A percentile compares a stretch with the other conserved stretches of the same genome.
Conservation (phyloP, 2,797 vertebrate species). For the Sciurus vulgaris region DNA sequence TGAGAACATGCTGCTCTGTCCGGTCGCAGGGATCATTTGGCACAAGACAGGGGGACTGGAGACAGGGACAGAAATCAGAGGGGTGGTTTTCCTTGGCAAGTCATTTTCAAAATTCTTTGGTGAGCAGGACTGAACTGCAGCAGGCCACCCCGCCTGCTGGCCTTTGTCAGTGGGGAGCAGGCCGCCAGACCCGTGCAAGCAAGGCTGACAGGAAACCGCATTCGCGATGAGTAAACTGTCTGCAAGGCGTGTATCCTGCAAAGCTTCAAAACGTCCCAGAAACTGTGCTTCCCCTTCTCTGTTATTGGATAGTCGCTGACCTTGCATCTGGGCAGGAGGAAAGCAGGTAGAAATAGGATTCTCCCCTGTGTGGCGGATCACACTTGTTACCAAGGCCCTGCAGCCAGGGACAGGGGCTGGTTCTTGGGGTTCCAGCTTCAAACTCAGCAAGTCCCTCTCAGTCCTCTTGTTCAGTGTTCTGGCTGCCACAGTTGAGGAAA, state of each 20-base stretch:
- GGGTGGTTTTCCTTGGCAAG: slow-evolving; percentile 82
- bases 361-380: slow-evolving; percentile 94
- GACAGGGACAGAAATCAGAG: slow-evolving; percentile 88
- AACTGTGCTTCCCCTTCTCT: slow-evolving; percentile 56
- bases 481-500: slow-evolving; percentile 54
- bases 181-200: slow-evolving; percentile 63
- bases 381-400: slow-evolving; percentile 93
- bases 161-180: slow-evolving; percentile 55
- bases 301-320: slow-evolving; percentile 64
- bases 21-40: slow-evolving; percentile 94
- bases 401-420: slow-evolving; percentile 79
- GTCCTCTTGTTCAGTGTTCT: slow-evolving; percentile 15
- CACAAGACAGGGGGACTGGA: slow-evolving; percentile 92
- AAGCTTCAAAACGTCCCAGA: slow-evolving; percentile 71
- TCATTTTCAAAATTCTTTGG: slow-evolving; percentile 86
- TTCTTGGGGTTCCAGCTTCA: slow-evolving; percentile 74
- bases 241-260: slow-evolving; percentile 69
- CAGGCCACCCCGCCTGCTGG: slow-evolving; percentile 49
- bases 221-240: slow-evolving; percentile 48
- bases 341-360: slow-evolving; percentile 88
- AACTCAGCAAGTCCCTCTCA: slow-evolving; percentile 28
- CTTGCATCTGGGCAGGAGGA: slow-evolving; percentile 85
- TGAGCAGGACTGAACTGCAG: slow-evolving; percentile 68
- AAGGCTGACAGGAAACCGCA: slow-evolving; percentile 72
- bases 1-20: slow-evolving; percentile 91